A percentile compares a stretch with the other conserved stretches of the same genome.
phyloP scores from a whole-genome alignment of 2,113 vertebrate genomes.

The Pyxicephalus adspersus region DNA sequence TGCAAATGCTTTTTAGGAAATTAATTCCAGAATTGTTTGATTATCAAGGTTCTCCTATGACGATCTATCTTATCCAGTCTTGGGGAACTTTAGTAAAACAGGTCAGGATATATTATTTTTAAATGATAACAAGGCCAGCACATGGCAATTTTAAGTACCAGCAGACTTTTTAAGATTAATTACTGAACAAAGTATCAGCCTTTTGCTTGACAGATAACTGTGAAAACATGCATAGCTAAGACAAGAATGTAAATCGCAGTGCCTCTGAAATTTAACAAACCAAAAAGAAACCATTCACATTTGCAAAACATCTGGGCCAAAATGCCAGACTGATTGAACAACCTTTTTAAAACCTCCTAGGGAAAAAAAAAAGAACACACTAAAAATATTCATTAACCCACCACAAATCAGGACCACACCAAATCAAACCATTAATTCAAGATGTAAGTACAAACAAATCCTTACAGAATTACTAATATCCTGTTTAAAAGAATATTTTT shows the following conservation, averaged over 20 bases:
- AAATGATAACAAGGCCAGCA: too few species aligned
- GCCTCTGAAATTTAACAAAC: background rate
- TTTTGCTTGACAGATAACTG: background rate
- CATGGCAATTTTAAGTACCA: too few species aligned
- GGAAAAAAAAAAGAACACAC: slow-evolving; percentile 21
- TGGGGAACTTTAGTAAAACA: too few species aligned
- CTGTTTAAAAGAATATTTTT: background rate
- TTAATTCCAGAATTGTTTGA: too few species aligned
- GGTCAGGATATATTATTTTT: too few species aligned
- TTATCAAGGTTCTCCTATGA: too few species aligned
- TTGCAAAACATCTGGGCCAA: slow-evolving; percentile 49
- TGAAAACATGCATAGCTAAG: background rate
- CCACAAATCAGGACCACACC: slow-evolving; percentile 44
- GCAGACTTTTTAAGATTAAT: background rate
- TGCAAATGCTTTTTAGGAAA: too few species aligned
- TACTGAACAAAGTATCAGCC: background rate
- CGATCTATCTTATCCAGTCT: too few species aligned
- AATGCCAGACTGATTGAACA: slow-evolving; percentile 35
- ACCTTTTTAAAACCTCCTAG: slow-evolving; percentile 21
- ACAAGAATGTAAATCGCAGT: background rate
- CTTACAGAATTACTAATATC: slow-evolving; percentile 27
- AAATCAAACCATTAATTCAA: background rate
- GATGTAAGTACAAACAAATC: background rate
- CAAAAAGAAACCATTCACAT: slow-evolving; percentile 18
- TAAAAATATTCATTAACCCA: slow-evolving; percentile 26